These are phyloP conservation scores for Drosophila buzzatii DNA, from an alignment of 2,888 invertebrate species.

Conservation along the genomic window DNA sequence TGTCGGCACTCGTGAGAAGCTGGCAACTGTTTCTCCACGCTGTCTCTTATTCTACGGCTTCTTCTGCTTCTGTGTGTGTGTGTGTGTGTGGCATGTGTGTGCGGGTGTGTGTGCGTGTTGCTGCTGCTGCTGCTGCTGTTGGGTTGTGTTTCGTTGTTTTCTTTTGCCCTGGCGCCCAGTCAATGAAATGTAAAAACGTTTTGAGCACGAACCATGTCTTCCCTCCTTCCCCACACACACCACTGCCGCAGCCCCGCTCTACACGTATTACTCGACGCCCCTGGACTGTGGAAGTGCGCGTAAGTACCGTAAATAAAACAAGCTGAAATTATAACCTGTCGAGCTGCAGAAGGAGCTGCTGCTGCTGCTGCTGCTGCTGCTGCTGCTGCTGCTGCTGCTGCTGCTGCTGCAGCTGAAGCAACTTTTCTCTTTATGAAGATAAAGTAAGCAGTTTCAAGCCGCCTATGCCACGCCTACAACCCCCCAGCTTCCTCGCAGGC, in stretches of 20 bases:
- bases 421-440: conserved; percentile 28
- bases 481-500: background rate
- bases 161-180: conserved; percentile 57
- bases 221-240: background rate
- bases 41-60: conserved; percentile 21
- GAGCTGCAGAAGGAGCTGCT: conserved; percentile 16
- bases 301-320: conserved; percentile 75
- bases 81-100: conserved; percentile 46
- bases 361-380: background rate
- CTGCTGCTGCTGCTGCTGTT: conserved; percentile 15
- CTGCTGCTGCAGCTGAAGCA: conserved; percentile 16
- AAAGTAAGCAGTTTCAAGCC: conserved; percentile 32
- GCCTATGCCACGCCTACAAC: conserved; percentile 4
- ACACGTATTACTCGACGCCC: background rate
- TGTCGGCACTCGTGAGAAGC: conserved; percentile 67
- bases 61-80: conserved; percentile 25
- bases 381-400: conserved; percentile 11
- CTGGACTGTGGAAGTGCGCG: conserved; percentile 55
- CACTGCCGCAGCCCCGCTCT: background rate
- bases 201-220: conserved; percentile 76
- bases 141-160: conserved; percentile 41
- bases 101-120: conserved; percentile 15
- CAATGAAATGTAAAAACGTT: conserved; percentile 79
- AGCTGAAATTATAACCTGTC: conserved; percentile 67
- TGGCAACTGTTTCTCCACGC: conserved; percentile 48